Percentiles rank a stretch among this genome's conserved stretches.
phyloP scores from a whole-genome alignment of 2,888 invertebrate species.

The Lasioglossum malachurum region DNA sequence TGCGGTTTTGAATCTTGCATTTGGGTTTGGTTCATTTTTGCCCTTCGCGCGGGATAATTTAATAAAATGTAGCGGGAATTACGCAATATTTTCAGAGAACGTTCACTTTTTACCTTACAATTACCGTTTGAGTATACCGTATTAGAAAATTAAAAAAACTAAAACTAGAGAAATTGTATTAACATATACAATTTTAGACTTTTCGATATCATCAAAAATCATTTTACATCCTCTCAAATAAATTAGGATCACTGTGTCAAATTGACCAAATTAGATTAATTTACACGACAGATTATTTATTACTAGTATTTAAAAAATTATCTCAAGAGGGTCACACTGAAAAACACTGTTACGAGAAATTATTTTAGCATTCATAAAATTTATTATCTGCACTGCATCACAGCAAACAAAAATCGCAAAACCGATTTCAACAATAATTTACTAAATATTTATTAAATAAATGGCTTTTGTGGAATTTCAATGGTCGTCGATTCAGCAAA shows the following conservation, averaged over 20 bases:
- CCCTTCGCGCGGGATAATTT: neutral
- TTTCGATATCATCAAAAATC: no score
- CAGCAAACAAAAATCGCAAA: neutral
- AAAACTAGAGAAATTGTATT: no score
- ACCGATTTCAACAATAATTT: neutral
- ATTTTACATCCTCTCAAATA: no score
- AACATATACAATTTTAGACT: no score
- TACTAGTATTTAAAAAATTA: neutral
- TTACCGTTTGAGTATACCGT: no score
- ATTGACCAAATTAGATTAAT: no score
- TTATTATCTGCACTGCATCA: neutral
- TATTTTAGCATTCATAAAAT: neutral
- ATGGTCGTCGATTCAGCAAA: neutral
- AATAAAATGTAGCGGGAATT: neutral
- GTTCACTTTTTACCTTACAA: neutral
- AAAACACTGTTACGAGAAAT: neutral
- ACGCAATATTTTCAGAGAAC: neutral
- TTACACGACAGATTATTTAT: no score
- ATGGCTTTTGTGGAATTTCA: neutral
- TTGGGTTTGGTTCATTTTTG: neutral
- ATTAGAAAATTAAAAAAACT: no score
- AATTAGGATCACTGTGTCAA: no score
- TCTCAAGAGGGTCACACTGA: neutral
- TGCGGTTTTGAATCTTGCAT: neutral
- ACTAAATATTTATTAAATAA: neutral